Percentiles rank a stretch among this genome's conserved stretches.
Evolutionary conservation across 2,797 vertebrate species (phyloP).

Genomic region (Spatula clypeata): DNA sequence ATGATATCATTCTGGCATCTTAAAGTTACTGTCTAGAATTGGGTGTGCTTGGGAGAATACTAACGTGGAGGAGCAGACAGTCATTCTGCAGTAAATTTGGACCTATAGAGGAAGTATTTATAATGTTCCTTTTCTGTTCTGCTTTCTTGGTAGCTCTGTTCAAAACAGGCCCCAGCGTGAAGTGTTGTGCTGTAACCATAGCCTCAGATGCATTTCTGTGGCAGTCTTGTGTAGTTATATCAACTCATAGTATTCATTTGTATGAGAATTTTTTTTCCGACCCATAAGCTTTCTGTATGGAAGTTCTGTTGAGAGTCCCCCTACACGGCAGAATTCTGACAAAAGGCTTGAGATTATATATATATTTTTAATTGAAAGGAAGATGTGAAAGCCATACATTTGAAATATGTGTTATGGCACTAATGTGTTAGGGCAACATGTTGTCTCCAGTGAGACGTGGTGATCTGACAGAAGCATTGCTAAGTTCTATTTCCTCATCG

Average conservation of each 20-base stretch:
- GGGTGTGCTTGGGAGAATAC: neutral
- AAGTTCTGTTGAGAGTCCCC: neutral
- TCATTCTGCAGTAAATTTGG: neutral
- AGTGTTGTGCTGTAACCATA: rapidly evolving
- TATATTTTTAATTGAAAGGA: neutral
- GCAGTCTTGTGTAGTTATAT: rapidly evolving
- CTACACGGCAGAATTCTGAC: neutral
- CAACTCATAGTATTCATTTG: neutral
- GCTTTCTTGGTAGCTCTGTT: neutral
- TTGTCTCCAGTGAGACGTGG: neutral
- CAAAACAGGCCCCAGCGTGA: neutral
- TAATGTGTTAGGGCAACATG: neutral
- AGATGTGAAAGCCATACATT: neutral
- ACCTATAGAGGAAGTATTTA: neutral
- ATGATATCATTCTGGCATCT: neutral
- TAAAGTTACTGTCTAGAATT: neutral
- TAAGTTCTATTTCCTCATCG: neutral
- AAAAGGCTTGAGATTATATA: neutral
- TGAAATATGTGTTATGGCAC: neutral
- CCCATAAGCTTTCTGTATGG: neutral
- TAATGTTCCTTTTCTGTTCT: neutral
- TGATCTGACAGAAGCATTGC: neutral
- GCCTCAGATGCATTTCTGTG: neutral
- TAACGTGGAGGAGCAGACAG: rapidly evolving
- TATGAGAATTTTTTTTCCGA: neutral